Percentiles rank a stretch among this genome's conserved stretches.
Conservation (phyloP, 2,113 vertebrate species). For the Grammatotria lemairii region DNA sequence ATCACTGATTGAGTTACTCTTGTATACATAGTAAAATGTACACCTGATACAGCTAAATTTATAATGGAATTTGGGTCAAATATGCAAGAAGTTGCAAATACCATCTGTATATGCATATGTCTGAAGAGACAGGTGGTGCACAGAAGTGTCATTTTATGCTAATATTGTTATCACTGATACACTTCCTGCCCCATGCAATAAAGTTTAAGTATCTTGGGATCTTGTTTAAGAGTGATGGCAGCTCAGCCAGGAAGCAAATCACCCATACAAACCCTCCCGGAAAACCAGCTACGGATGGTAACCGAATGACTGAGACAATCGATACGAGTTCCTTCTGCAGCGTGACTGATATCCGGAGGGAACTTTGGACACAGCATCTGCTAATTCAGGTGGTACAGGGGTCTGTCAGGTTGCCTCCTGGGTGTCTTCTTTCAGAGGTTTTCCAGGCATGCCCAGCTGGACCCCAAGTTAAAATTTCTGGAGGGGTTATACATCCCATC, state of each 20-base stretch:
- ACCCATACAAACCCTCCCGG: rapidly evolving
- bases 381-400: neutral
- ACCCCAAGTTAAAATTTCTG: neutral
- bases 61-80: neutral
- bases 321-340: neutral
- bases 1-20: neutral
- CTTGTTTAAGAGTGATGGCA: neutral
- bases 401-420: neutral
- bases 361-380: neutral
- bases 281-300: neutral
- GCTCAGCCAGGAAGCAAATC: neutral
- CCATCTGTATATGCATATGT: neutral
- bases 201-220: neutral
- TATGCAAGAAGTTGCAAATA: neutral
- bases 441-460: neutral
- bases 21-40: neutral
- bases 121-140: neutral
- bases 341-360: neutral
- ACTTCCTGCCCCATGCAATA: neutral
- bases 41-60: neutral
- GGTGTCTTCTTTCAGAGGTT: neutral
- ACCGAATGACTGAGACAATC: neutral
- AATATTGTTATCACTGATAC: neutral
- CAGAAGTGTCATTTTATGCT: neutral
- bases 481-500: neutral